These are phyloP conservation scores for Drosophila kikkawai DNA, from an alignment of 1,140 invertebrate genomes.

Conservation along the genomic window DNA sequence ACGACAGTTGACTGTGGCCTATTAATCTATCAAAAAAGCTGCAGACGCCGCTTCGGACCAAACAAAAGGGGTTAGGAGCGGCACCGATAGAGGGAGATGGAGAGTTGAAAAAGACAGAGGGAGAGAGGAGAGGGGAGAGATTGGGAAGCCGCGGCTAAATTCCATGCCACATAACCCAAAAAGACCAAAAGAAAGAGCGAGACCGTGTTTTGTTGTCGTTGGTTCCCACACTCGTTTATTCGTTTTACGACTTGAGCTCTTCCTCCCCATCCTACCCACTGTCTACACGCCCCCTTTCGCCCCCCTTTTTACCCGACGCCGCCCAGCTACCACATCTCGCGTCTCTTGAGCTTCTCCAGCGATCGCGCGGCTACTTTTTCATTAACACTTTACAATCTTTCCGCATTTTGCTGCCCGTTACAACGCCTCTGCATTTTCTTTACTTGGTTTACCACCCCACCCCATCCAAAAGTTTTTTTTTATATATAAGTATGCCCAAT, in stretches of 20 bases:
- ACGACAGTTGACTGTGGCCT: conserved; percentile 67
- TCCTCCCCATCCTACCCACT: neutral
- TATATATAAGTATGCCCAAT: neutral
- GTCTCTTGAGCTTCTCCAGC: conserved; percentile 21
- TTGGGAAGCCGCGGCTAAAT: conserved; percentile 49
- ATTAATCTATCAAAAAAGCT: conserved; percentile 77
- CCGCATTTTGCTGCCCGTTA: conserved; percentile 69
- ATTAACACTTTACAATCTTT: conserved; percentile 83
- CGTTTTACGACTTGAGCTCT: conserved; percentile 63
- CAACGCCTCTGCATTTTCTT: conserved; percentile 46
- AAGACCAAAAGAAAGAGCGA: conserved; percentile 42
- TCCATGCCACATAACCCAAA: conserved; percentile 66
- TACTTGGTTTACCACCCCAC: neutral
- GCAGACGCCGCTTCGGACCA: conserved; percentile 40
- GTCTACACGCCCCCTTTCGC: conserved; percentile 19
- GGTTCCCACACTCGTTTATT: conserved; percentile 79
- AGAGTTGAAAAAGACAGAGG: neutral
- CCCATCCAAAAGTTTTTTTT: too few relatives aligned
- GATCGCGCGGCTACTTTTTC: conserved; percentile 72
- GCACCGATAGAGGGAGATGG: neutral
- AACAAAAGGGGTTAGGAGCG: conserved; percentile 41
- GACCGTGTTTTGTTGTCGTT: conserved; percentile 38
- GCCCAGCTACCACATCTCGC: conserved; percentile 6
- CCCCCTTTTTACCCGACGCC: neutral
- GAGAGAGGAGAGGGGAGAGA: conserved; percentile 5